Percentiles rank a stretch among this genome's conserved stretches.
Evolutionary conservation across 1,140 invertebrate species (phyloP).

Genomic region (Limonius californicus): DNA sequence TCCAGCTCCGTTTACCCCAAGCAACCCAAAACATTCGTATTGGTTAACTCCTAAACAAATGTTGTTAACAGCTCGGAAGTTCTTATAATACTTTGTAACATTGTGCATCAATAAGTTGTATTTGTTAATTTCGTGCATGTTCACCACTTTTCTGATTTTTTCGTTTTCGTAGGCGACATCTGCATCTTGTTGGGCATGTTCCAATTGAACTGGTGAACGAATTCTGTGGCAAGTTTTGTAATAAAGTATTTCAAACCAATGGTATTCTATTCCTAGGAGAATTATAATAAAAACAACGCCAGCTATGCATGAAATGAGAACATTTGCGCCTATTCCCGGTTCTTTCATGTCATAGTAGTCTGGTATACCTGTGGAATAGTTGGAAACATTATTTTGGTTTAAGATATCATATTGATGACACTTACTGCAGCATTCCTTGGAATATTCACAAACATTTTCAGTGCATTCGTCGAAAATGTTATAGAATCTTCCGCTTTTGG

Average conservation of each 20-base stretch:
- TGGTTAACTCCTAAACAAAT: slow-evolving; percentile 58
- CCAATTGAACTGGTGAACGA: background rate
- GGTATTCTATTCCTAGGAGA: slow-evolving; percentile 50
- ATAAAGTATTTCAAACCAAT: slow-evolving; percentile 47
- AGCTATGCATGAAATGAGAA: slow-evolving; percentile 44
- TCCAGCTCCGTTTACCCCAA: slow-evolving; percentile 75
- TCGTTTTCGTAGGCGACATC: slow-evolving; percentile 26
- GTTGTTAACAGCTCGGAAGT: slow-evolving; percentile 67
- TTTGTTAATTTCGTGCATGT: background rate
- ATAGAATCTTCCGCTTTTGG: too few relatives aligned
- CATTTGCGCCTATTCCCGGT: slow-evolving; percentile 50
- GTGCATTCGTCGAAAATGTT: slow-evolving; percentile 17
- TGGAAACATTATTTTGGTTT: background rate
- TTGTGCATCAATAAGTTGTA: slow-evolving; percentile 48
- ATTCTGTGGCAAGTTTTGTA: slow-evolving; percentile 14
- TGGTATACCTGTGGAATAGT: background rate
- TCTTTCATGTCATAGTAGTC: slow-evolving; percentile 36
- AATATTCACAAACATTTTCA: slow-evolving; percentile 13
- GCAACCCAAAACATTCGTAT: slow-evolving; percentile 81
- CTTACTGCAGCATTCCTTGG: slow-evolving; percentile 7
- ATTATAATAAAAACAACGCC: slow-evolving; percentile 46
- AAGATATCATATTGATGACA: background rate
- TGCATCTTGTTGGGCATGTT: slow-evolving; percentile 16
- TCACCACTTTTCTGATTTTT: slow-evolving; percentile 6
- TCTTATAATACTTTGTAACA: slow-evolving; percentile 65